A percentile compares a stretch with the other conserved stretches of the same genome.
Evolutionary conservation across 1,140 invertebrate genomes (phyloP).

Genomic region (Ptiloglossa arizonensis): DNA sequence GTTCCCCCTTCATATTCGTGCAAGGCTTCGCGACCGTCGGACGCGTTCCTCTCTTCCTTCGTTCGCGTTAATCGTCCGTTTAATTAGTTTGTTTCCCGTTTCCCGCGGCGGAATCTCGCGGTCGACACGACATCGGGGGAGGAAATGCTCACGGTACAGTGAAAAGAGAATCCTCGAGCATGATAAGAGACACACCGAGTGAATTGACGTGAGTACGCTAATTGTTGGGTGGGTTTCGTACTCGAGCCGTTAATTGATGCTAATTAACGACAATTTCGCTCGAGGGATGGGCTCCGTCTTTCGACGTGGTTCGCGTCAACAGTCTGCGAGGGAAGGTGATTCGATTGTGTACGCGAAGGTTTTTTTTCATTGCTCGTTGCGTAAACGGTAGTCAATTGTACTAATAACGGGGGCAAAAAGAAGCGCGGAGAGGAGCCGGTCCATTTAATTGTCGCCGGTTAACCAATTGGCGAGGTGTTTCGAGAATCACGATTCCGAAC

Average conservation of each 20-base stretch:
- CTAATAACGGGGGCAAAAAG: too few species aligned
- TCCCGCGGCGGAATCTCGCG: background rate
- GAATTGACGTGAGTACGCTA: background rate
- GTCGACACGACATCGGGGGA: background rate
- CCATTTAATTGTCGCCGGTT: too few species aligned
- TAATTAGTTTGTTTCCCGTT: background rate
- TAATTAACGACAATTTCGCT: background rate
- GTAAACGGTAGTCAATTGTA: too few species aligned
- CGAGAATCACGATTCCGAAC: too few species aligned
- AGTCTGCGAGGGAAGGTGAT: background rate
- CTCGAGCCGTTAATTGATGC: background rate
- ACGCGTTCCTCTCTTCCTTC: background rate
- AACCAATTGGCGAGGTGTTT: too few species aligned
- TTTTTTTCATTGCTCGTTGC: background rate
- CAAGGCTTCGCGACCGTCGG: conserved; percentile 15
- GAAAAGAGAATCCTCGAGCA: background rate
- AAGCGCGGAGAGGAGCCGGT: too few species aligned
- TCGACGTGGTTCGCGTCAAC: too few species aligned
- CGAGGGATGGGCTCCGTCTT: background rate
- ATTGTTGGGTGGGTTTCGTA: background rate
- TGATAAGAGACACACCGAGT: background rate
- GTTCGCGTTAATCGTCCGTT: background rate
- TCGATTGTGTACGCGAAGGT: background rate
- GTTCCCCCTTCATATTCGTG: conserved; percentile 43
- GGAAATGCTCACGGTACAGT: too few species aligned